Base-by-base conservation (phyloP, 2,888 invertebrate species). In the Epistrophe eligans region DNA sequence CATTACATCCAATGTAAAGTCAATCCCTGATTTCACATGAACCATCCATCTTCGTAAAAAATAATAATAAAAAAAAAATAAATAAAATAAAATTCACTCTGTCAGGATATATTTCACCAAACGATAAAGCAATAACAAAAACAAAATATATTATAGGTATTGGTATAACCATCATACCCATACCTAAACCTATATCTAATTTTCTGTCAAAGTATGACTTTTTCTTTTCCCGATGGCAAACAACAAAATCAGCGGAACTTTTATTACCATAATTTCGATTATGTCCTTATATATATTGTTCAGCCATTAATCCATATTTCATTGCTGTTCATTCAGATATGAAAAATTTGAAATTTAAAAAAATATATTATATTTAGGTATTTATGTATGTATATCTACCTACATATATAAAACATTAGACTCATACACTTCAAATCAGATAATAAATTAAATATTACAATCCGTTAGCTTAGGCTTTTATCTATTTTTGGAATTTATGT, bases 261-360 rank as follows among this genome's bases (percentile, higher is more conserved):
- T 85, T 85, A 81, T 85, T 85, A 85, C 71, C 85, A 85, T 81
- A 85, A 81, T 85, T 85, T 85, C 85, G 81, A 85, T 85, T 85
- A 85, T 71, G 32, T 72, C 52, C 66, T 58, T 45, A 66, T 58
- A 32, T n/a, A 32, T 6, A 64, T 50, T 64, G 48, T 35, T 7
- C 19, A 80, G 73, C 57, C 74, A 79, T 81, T 81, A 85, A 81
- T 81, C 64, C 70, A 74, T 73, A 85, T 81, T 85, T 85, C 81
- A 85, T 77, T 58, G 85, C 81, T 85, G 82, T 74, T 81, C 70
- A 81, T 74, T 77, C 70, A 84, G 84, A 84, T 77, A 84, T 80
- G 77, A 72, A 80, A 80, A 80, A 60, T 9, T 74, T 43, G 15
- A 35, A 40, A 55, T 67, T 48, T 66, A 19, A 32, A 35, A 67